Conservation (phyloP, 2,113 vertebrate genomes). For the Bos javanicus region DNA sequence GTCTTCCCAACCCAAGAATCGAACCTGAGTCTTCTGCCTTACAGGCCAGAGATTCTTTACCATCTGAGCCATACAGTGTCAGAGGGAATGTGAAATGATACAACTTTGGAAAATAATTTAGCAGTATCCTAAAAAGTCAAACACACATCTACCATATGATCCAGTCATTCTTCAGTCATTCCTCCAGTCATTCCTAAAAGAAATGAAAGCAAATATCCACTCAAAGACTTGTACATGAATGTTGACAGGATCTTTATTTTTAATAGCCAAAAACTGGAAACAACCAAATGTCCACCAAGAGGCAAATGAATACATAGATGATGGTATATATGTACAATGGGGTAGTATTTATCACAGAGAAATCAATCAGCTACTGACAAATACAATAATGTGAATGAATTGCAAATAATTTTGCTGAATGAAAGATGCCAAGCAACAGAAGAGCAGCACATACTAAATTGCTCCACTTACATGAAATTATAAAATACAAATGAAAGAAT, state of each 20-base stretch:
- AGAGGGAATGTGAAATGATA: neutral
- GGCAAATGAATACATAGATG: neutral
- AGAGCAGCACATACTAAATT: neutral
- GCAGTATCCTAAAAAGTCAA: neutral
- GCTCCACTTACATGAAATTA: neutral
- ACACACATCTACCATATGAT: neutral
- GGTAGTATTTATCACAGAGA: neutral
- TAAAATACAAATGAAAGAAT: neutral
- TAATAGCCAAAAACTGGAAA: neutral
- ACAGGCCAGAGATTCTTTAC: neutral
- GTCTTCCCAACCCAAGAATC: neutral
- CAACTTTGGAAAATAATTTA: neutral
- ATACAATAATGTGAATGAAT: neutral
- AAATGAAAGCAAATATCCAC: neutral
- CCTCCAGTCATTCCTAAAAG: neutral
- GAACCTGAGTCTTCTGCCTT: neutral
- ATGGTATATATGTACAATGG: rapidly evolving
- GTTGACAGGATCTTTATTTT: neutral
- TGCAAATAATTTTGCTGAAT: neutral
- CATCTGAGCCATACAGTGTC: neutral
- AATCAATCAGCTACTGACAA: neutral
- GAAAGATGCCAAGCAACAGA: neutral
- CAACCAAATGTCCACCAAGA: neutral
- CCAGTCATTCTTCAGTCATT: neutral
- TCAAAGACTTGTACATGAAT: neutral